Base-by-base conservation (phyloP, 2,797 vertebrate species). In the Chaunax sp. region DNA sequence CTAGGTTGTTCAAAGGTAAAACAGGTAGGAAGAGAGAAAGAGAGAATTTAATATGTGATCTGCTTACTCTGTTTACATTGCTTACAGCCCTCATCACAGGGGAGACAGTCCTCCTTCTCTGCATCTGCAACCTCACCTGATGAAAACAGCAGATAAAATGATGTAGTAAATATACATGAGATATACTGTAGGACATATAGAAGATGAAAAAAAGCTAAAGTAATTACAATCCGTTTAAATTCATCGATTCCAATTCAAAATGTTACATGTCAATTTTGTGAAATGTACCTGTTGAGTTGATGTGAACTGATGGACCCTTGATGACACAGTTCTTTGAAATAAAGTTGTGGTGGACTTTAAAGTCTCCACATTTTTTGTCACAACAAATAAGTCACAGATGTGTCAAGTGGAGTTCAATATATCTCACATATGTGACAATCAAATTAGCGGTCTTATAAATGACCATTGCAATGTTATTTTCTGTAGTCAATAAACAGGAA, bases 11-110 rank as follows among this genome's bases (percentile, higher is more conserved):
- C 10, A 1, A 35, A 41, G 25, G 20, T 4, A 15, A 23, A 49
- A 43, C 22, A 35, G 7, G 26, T 3, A 51, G 33, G 14, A 20
- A 50, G 3, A 58, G 47, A 43, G 25, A 52, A 14, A 66, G 37
- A 4, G 38, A 40, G 22, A 20, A 37, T 37, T 37, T 12, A 40
- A 64, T 4, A 65, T 3, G 22, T 2, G 19, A 28, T 71, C 11
- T 65, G 91, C 95, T 90, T 91, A 99, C 97, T 93, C n/a, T 26
- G 45, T 72, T 86, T 62, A 78, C 97, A 98, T 7, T 86, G 87
- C 69, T 92, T 87, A 58, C 98, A 98, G 69, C 96, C 96, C 7
- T 95, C 93, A 58, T 95, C 93, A 87, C 97, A 99, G 22, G 87
- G 77, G 38, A 95, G 9, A 19, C 96, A 98, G 15, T 86, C 90